A percentile compares a stretch with the other conserved stretches of the same genome.
Evolutionary conservation across 2,888 invertebrate genomes (phyloP).

Genomic region (Drosophila histrio): DNA sequence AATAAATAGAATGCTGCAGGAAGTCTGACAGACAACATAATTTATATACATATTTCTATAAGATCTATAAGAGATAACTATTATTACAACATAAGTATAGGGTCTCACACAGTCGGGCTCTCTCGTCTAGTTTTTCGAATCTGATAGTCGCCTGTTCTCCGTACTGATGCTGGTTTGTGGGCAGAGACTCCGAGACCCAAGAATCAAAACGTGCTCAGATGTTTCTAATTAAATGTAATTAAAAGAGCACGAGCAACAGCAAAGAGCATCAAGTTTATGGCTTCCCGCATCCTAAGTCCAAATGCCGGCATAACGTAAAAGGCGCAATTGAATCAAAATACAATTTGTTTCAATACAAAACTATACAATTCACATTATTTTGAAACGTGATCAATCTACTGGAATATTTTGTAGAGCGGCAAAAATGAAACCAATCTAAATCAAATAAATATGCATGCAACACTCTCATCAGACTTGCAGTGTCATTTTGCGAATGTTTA

Average conservation of each 20-base stretch:
- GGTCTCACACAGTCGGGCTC: too few relatives aligned
- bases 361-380: slow-evolving; percentile 59
- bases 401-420: slow-evolving; percentile 42
- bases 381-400: slow-evolving; percentile 26
- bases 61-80: too few relatives aligned
- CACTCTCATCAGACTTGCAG: background rate
- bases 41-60: too few relatives aligned
- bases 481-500: background rate
- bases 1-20: too few relatives aligned
- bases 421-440: slow-evolving; percentile 57
- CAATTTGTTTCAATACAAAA: slow-evolving; percentile 77
- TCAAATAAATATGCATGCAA: slow-evolving; percentile 42
- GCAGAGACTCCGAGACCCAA: slow-evolving; percentile 1
- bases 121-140: too few relatives aligned
- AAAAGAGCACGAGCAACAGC: slow-evolving; percentile 38
- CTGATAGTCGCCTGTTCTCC: slow-evolving; percentile 27
- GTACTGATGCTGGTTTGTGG: slow-evolving; percentile 11
- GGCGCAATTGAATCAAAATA: slow-evolving; percentile 66
- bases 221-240: slow-evolving; percentile 64
- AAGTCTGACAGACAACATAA: too few relatives aligned
- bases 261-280: slow-evolving; percentile 30
- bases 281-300: slow-evolving; percentile 43
- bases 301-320: slow-evolving; percentile 2
- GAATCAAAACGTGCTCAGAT: slow-evolving; percentile 34
- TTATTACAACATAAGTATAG: too few relatives aligned